Conservation (phyloP, 2,113 vertebrate species). For the Poicephalus gulielmi region DNA sequence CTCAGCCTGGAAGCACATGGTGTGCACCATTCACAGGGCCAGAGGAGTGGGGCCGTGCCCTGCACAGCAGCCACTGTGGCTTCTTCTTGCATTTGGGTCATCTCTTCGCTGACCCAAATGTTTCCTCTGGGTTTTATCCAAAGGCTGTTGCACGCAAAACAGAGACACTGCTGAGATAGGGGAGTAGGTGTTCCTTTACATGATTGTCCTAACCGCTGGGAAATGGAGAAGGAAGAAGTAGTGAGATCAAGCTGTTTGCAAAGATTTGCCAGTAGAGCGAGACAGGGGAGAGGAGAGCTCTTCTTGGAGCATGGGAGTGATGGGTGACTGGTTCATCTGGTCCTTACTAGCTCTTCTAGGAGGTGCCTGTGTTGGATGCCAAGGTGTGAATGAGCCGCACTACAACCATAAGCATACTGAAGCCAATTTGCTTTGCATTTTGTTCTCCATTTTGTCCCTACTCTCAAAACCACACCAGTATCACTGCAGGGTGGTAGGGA, state of each 20-base stretch:
- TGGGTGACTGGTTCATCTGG: neutral
- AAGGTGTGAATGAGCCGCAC: neutral
- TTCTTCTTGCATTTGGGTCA: neutral
- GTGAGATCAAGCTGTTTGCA: neutral
- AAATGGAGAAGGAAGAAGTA: neutral
- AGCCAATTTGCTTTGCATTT: neutral
- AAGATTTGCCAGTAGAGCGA: neutral
- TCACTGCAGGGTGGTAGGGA: neutral
- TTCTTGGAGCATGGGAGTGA: neutral
- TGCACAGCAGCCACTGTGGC: neutral
- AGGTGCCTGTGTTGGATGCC: neutral
- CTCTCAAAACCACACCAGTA: neutral
- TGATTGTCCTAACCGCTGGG: neutral
- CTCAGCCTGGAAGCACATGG: neutral
- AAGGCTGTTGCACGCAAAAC: neutral
- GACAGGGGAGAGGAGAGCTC: neutral
- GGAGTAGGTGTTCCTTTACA: neutral
- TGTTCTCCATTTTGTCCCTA: neutral
- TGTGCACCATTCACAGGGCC: fast-evolving
- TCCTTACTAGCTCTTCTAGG: neutral
- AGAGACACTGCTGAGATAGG: neutral
- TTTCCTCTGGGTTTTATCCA: neutral
- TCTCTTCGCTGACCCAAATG: neutral
- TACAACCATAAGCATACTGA: neutral
- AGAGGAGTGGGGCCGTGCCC: neutral